Evolutionary conservation across 1,140 invertebrate species (phyloP).

Genomic region (Campoletis sonorensis): DNA sequence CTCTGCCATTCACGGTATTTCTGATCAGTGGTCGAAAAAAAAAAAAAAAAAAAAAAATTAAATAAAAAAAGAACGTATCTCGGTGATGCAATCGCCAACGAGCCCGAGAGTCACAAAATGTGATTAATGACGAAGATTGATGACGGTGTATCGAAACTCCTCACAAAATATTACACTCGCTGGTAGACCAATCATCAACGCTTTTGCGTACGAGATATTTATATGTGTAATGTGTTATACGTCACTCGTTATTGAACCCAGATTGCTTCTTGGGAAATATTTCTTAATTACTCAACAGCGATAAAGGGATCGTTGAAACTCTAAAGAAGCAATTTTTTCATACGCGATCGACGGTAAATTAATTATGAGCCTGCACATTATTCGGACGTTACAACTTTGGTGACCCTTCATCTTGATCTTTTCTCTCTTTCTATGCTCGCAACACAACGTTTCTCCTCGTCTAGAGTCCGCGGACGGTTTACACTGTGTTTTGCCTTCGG

Average conservation of each 20-base stretch:
- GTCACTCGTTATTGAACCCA: background rate
- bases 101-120: background rate
- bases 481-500: too few relatives aligned
- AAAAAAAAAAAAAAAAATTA: too few relatives aligned
- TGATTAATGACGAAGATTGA: background rate
- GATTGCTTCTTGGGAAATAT: conserved; percentile 34
- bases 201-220: background rate
- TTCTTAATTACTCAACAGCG: conserved; percentile 62
- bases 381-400: conserved; percentile 53
- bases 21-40: background rate
- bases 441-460: background rate
- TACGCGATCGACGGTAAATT: conserved; percentile 59
- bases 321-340: conserved; percentile 42
- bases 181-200: background rate
- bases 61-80: background rate
- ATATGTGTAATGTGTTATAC: background rate
- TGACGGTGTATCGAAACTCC: background rate
- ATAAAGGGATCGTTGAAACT: background rate
- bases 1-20: background rate
- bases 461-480: too few relatives aligned
- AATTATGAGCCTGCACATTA: conserved; percentile 68
- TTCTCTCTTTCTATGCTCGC: conserved; percentile 1
- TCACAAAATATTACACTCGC: background rate
- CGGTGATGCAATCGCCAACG: conserved; percentile 6
- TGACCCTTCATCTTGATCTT: background rate